A percentile compares a stretch with the other conserved stretches of the same genome.
Evolutionary conservation across 2,113 vertebrate genomes (phyloP).

Genomic region (Ahaetulla prasina): DNA sequence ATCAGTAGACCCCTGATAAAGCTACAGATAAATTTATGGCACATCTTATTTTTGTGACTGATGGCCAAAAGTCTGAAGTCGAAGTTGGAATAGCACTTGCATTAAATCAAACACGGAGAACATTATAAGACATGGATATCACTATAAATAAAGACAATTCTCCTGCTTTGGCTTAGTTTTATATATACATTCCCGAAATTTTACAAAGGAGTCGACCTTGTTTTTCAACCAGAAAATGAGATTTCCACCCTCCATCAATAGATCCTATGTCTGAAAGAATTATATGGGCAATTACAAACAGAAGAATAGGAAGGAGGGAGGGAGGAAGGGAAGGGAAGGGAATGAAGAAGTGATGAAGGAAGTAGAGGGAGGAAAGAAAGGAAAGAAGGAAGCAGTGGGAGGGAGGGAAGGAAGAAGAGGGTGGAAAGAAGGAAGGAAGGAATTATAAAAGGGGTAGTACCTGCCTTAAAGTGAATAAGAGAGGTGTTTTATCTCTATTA

Average conservation of each 20-base stretch:
- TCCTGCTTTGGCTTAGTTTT: constrained; percentile 40
- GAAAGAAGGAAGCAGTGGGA: not conserved
- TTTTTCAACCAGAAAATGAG: constrained; percentile 32
- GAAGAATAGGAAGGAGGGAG: not conserved
- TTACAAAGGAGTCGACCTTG: constrained; percentile 46
- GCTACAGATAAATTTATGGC: constrained; percentile 31
- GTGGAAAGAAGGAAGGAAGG: no score
- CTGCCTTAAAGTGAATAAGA: not conserved
- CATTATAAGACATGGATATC: constrained; percentile 43
- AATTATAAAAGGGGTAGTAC: not conserved
- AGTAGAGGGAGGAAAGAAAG: not conserved
- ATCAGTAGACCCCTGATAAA: constrained; percentile 9
- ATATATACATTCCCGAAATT: constrained; percentile 50
- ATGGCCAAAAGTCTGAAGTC: constrained; percentile 56
- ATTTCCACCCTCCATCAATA: constrained; percentile 26
- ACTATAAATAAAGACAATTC: constrained; percentile 49
- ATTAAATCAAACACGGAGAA: constrained; percentile 63
- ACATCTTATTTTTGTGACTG: constrained; percentile 51
- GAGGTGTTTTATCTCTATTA: not conserved
- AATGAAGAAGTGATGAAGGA: not conserved
- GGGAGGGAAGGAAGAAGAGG: not conserved
- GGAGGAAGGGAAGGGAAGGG: not conserved
- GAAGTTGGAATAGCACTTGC: constrained; percentile 41
- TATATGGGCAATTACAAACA: not conserved
- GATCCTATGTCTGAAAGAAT: not conserved